These are phyloP conservation scores for Zaprionus lachaisei DNA, from an alignment of 1,140 invertebrate species.

Conservation along the genomic window DNA sequence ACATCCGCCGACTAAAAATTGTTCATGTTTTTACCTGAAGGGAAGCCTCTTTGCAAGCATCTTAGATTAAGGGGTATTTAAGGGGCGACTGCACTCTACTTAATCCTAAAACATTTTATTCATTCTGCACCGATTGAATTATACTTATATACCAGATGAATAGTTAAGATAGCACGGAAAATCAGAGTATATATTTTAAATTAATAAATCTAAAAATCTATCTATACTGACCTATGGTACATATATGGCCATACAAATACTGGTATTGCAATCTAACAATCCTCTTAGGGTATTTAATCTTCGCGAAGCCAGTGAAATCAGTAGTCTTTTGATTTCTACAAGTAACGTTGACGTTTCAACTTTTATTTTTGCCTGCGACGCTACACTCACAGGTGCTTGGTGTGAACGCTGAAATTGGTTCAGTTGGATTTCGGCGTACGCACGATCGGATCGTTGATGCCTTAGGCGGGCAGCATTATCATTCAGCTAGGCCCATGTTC, in stretches of 20 bases:
- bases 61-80: neutral
- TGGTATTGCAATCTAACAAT: neutral
- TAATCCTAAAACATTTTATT: neutral
- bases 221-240: neutral
- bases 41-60: neutral
- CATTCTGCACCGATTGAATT: neutral
- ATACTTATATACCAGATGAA: neutral
- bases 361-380: conserved; percentile 5
- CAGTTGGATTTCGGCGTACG: conserved; percentile 25
- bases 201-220: neutral
- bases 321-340: neutral
- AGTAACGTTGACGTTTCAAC: neutral
- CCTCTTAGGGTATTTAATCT: neutral
- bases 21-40: neutral
- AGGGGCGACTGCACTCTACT: neutral
- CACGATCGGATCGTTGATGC: conserved; percentile 28
- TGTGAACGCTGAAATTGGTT: conserved; percentile 13
- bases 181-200: neutral
- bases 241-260: neutral
- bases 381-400: neutral
- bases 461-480: conserved; percentile 4
- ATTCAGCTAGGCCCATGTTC: neutral
- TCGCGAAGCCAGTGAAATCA: neutral
- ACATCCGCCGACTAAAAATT: neutral
- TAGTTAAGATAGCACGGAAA: neutral